A percentile compares a stretch with the other conserved stretches of the same genome.
These are phyloP conservation scores for Coptodon rendalli DNA, from an alignment of 2,113 vertebrate genomes.

Conservation along the genomic window DNA sequence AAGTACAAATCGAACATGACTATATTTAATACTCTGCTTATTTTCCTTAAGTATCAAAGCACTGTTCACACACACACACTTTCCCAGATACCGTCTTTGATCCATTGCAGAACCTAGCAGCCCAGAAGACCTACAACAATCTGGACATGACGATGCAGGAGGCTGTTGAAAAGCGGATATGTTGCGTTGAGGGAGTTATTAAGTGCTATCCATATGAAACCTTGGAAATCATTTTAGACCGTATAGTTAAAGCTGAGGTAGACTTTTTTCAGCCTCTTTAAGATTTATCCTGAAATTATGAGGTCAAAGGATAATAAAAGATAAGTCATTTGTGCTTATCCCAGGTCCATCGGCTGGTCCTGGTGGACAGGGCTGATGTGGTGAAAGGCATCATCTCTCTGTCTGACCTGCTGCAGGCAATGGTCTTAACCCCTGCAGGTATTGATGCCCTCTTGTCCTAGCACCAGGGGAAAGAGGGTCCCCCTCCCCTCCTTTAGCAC, in stretches of 20 bases:
- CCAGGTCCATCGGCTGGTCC: slow-evolving; percentile 94
- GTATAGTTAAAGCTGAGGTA: slow-evolving; percentile 86
- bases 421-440: slow-evolving; percentile 90
- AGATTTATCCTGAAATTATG: neutral
- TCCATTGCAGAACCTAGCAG: slow-evolving; percentile 77
- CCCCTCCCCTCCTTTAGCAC: neutral
- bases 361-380: slow-evolving; percentile 80
- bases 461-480: neutral
- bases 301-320: neutral
- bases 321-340: neutral
- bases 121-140: slow-evolving; percentile 89
- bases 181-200: slow-evolving; percentile 85
- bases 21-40: accelerated
- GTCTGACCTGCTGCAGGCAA: slow-evolving; percentile 93
- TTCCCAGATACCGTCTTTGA: neutral
- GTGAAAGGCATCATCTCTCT: slow-evolving; percentile 90
- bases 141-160: slow-evolving; percentile 86
- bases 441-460: slow-evolving; percentile 86
- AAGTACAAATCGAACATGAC: slow-evolving; percentile 61
- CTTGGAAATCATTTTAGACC: slow-evolving; percentile 80
- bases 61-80: neutral
- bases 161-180: slow-evolving; percentile 68
- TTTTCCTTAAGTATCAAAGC: neutral
- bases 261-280: neutral
- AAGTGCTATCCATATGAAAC: slow-evolving; percentile 86